A percentile compares a stretch with the other conserved stretches of the same genome.
phyloP scores from a whole-genome alignment of 2,888 invertebrate genomes.

The Suillia variegata region DNA sequence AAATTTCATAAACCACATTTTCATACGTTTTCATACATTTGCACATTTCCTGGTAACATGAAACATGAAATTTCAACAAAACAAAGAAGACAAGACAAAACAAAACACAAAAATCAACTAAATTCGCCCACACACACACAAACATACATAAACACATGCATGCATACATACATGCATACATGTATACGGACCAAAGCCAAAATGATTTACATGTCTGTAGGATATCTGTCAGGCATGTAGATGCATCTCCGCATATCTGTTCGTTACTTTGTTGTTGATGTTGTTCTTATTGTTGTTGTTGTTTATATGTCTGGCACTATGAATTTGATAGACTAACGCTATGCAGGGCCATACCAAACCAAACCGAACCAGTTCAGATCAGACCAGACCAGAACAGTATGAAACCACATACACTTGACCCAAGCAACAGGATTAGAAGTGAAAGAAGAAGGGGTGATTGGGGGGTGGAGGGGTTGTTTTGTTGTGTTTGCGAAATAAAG shows the following conservation, averaged over 20 bases:
- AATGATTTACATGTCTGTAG: conserved; percentile 55
- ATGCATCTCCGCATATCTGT: background rate
- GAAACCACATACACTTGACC: background rate
- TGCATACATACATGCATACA: background rate
- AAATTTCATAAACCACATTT: too few species aligned
- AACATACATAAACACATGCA: background rate
- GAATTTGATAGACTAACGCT: conserved; percentile 15
- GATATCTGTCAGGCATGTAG: conserved; percentile 38
- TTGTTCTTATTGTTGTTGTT: conserved; percentile 5
- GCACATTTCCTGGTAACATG: too few species aligned
- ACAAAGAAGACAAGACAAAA: too few species aligned
- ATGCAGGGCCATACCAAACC: too few species aligned
- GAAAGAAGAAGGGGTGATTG: background rate
- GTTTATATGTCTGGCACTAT: conserved; percentile 12
- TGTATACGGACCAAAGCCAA: too few species aligned
- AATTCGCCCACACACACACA: too few species aligned
- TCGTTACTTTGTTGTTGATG: background rate
- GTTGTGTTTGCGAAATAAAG: too few species aligned
- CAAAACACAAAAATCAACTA: too few species aligned
- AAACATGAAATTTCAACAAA: too few species aligned
- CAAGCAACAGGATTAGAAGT: background rate
- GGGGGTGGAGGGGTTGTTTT: background rate
- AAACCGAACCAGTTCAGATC: too few species aligned
- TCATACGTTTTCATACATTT: too few species aligned
- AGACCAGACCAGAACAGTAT: too few species aligned